Evolutionary conservation across 2,797 vertebrate genomes (phyloP), one percentile per base, ranked within the genome.

Genomic region (Poliocrania exsul): DNA sequence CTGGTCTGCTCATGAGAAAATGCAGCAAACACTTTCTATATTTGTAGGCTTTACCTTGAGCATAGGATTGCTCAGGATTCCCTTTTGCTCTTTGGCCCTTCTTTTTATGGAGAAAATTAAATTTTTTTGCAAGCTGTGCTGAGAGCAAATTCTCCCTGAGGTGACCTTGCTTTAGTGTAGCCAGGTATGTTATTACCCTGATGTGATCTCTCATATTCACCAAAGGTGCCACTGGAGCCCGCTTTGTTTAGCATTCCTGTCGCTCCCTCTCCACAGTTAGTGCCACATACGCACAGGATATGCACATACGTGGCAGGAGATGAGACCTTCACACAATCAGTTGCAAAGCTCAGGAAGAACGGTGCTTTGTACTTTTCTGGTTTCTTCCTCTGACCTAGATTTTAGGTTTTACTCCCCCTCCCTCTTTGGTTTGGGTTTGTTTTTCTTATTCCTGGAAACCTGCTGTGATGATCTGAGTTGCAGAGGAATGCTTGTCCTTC

Each of bases 361-460:
- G 6, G 51, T 62, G 71, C 50, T 91, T 94, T 0, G 0, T 84
- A 33, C 21, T 40, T 90, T 35, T 56, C 51, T 67, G 37, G 12
- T 75, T 93, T 93, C 79, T 92, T 93, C 61, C 81, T 83, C 72
- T 80, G 90, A 81, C 91, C 80, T 94, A 75, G 38, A 88, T 95
- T 94, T 95, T 81, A 71, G 49, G 37, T 79, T 86, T 31, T 60
- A 13, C 57, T 29, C 79, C 10, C 5, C 72, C 66, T 61, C 60
- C 78, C 0, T 2, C 58, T 66, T 88, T 83, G 71, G 46, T 94
- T 65, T 84, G 78, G 18, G 35, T 96, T 95, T 95, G 66, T 88
- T 92, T 94, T 91, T 78, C 67, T 88, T 93, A 81, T 90, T 92
- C 82, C 72, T 88, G 49, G 85, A 96, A 91, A 95, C 79, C 67